Base-by-base conservation (phyloP, 37 sponge, comb jelly and placozoan species). In the Corticium candelabrum region DNA sequence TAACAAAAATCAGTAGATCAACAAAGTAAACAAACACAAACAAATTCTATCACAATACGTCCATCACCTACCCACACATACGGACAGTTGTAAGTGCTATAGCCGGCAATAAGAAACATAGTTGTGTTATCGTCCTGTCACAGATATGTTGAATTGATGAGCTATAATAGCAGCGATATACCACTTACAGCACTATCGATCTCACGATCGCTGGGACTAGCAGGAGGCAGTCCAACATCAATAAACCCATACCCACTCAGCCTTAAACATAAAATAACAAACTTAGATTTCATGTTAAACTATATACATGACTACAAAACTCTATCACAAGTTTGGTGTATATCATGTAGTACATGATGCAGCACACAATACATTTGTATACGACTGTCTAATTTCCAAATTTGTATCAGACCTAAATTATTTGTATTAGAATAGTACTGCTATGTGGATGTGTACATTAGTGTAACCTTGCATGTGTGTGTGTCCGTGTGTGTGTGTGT, bases 221-320 rank as follows among this genome's bases (percentile, higher is more conserved):
- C 93, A 39, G 94, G 94, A 38, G 90, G 94, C 0, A 93, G 86
- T 7, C 94, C 94, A 0, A 93, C 86, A 75, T 93, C 87, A 71
- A 93, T 87, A 71, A 81, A 90, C 3, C 94, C 94, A 85, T 90
- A 93, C 5, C 94, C 94, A 81, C 90, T 90, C 41, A 93, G 37
- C 37, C 94, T 85, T 21, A 37, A 62, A 11, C 43, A 62, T 50
- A 41, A 38, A 32, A 50, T 37, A 7, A 41, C 33, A 2, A 71
- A 0, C n/a, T n/a, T n/a, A n/a, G n/a, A n/a, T n/a, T 29, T 11
- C 29, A 7, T 2, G 35, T 27, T 5, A 75, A 21, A 37, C 38
- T 3, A 3, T 3, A 2, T n/a, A 75, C 39, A 41, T 27, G 3
- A 75, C 76, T 11, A n/a, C 4, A 15, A 70, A 70, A 70, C 73